Percentiles rank a stretch among this genome's conserved stretches.
Evolutionary conservation across 2,113 vertebrate genomes (phyloP).

Genomic region (Nycticorax nycticorax): DNA sequence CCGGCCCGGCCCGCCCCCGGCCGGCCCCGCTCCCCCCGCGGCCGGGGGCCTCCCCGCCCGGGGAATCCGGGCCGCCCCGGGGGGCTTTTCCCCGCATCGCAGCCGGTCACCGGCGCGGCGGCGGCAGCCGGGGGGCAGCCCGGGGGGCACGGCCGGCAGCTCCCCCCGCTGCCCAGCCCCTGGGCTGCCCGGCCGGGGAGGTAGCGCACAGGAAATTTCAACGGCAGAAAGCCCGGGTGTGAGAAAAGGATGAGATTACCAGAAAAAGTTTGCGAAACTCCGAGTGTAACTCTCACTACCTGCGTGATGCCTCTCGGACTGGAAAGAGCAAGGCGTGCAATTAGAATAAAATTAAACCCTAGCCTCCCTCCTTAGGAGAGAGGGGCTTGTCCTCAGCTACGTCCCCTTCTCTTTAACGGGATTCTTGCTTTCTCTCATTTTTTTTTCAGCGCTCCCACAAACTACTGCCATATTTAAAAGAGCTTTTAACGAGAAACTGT

Average conservation of each 20-base stretch:
- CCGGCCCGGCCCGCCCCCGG: not conserved
- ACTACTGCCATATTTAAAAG: rapidly evolving
- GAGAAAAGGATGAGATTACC: not conserved
- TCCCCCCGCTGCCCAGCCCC: not conserved
- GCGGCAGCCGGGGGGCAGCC: no score
- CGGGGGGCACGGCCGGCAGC: not conserved
- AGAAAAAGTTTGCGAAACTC: not conserved
- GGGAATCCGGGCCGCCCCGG: no score
- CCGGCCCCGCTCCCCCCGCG: not conserved
- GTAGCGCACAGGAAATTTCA: not conserved
- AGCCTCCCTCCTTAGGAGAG: rapidly evolving
- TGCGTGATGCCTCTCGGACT: rapidly evolving
- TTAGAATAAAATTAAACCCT: no score
- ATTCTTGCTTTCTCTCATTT: not conserved
- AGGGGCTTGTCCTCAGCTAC: not conserved
- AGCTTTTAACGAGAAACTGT: rapidly evolving
- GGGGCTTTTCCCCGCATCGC: no score
- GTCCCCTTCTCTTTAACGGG: rapidly evolving
- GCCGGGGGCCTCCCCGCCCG: no score
- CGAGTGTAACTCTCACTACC: no score
- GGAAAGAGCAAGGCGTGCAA: not conserved
- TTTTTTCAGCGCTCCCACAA: not conserved
- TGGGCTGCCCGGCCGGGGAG: not conserved
- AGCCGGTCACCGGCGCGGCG: no score
- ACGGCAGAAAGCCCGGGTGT: no score